These are phyloP conservation scores for Drosophila kohkoa DNA, from an alignment of 1,140 invertebrate genomes.

Conservation along the genomic window DNA sequence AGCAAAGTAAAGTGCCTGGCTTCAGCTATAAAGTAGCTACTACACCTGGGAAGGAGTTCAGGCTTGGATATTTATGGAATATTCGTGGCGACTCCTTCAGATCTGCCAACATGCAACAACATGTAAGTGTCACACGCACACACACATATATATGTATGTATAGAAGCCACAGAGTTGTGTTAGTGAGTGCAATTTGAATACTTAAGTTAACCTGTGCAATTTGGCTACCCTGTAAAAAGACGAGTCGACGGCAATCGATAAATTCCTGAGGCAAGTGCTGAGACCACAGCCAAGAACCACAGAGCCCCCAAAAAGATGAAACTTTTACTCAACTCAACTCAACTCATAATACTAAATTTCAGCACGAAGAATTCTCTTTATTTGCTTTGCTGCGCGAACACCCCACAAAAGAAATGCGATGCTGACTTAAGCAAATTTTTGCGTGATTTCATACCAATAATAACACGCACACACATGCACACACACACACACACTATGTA, in stretches of 20 bases:
- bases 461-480: neutral
- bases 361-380: slow-evolving; percentile 8
- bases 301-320: slow-evolving; percentile 16
- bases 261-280: slow-evolving; percentile 53
- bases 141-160: slow-evolving; percentile 19
- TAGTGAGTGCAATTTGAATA: slow-evolving; percentile 63
- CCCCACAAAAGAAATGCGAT: slow-evolving; percentile 27
- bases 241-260: slow-evolving; percentile 62
- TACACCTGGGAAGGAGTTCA: slow-evolving; percentile 8
- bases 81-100: slow-evolving; percentile 16
- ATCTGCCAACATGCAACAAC: slow-evolving; percentile 25
- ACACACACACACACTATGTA: neutral
- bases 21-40: slow-evolving; percentile 1
- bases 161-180: slow-evolving; percentile 10
- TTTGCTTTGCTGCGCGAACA: neutral
- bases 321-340: slow-evolving; percentile 28
- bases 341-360: slow-evolving; percentile 31
- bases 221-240: slow-evolving; percentile 23
- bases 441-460: slow-evolving; percentile 28
- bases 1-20: slow-evolving; percentile 4
- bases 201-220: slow-evolving; percentile 39
- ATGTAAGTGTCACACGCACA: neutral
- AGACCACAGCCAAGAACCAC: slow-evolving; percentile 9
- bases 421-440: slow-evolving; percentile 64
- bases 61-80: slow-evolving; percentile 40